phyloP scores from a whole-genome alignment of 2,797 vertebrate genomes.

The Malacoraja senta region DNA sequence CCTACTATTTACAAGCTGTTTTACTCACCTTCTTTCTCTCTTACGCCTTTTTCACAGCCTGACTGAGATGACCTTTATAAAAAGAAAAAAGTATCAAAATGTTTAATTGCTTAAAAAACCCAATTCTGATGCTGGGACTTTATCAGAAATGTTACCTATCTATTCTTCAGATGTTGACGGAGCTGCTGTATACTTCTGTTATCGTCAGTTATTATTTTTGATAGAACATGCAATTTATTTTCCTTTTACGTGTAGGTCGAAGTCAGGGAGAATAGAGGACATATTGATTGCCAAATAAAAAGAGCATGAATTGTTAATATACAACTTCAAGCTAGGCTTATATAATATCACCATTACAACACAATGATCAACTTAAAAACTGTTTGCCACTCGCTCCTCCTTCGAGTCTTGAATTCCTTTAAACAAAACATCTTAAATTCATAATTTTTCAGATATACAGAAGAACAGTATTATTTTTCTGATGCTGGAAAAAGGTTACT shows the following conservation, averaged over 20 bases:
- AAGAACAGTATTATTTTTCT: neutral
- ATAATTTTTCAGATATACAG: neutral
- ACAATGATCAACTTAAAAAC: neutral
- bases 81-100: slow-evolving; percentile 34
- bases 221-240: neutral
- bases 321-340: neutral
- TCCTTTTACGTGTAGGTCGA: neutral
- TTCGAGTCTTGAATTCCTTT: neutral
- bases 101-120: slow-evolving; percentile 29
- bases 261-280: neutral
- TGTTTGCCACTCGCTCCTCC: neutral
- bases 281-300: neutral
- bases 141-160: slow-evolving; percentile 18
- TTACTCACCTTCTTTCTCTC: slow-evolving; percentile 28
- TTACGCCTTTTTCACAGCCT: slow-evolving; percentile 33
- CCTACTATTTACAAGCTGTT: slow-evolving; percentile 30
- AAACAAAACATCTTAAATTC: neutral
- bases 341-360: neutral
- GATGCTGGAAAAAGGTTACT: neutral
- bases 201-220: slow-evolving; percentile 12
- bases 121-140: slow-evolving; percentile 10
- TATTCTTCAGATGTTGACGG: slow-evolving; percentile 12
- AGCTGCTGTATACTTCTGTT: slow-evolving; percentile 22
- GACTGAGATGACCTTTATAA: slow-evolving; percentile 35
- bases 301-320: neutral